Evolutionary conservation across 37 sponge, comb jelly and placozoan species (phyloP), one percentile per base, ranked within the genome.

Genomic region (Oscarella lobularis): DNA sequence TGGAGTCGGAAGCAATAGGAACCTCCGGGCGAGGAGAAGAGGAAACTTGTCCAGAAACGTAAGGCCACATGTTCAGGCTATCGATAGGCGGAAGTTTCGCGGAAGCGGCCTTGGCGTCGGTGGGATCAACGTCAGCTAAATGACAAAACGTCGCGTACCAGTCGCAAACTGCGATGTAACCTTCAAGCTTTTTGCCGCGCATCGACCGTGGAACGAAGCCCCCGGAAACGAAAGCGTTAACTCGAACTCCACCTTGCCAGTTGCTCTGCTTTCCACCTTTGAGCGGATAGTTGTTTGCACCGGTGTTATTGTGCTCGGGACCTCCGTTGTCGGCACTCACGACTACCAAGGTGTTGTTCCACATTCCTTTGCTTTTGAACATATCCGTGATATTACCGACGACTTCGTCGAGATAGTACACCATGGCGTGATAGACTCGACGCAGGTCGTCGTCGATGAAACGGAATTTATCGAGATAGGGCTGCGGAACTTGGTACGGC

Each of bases 301-400:
- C 77, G 38, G 73, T 70, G n/a, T 70, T 68, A 2, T 74, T 73
- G 38, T 75, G 33, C 20, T 37, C 54, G 33, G 76, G 75, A 31
- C 85, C 83, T n/a, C 83, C 88, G 80, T 87, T 87, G 55, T 86
- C 87, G 31, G 74, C 69, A 27, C 67, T 78, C 32, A 73, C 72
- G 66, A 87, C 73, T 65, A 83, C 48, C 55, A 87, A 48, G 0
- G 83, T 74, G 68, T 87, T 80, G 37, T 87, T 75, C 88, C 88
- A 87, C 67, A 87, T 77, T 2, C 76, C 76, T 2, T 69, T 41
- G 2, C 74, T 41, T 37, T 77, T 72, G 3, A 82, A 77, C 2
- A 60, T 72, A 5, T 72, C 20, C 4, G 55, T 67, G 2, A 86
- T 3, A 20, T 77, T 66, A 2, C 75, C 73, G 1, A 86, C 37